These are phyloP conservation scores for Bufo gargarizans DNA, from an alignment of 2,113 vertebrate genomes.

Conservation along the genomic window DNA sequence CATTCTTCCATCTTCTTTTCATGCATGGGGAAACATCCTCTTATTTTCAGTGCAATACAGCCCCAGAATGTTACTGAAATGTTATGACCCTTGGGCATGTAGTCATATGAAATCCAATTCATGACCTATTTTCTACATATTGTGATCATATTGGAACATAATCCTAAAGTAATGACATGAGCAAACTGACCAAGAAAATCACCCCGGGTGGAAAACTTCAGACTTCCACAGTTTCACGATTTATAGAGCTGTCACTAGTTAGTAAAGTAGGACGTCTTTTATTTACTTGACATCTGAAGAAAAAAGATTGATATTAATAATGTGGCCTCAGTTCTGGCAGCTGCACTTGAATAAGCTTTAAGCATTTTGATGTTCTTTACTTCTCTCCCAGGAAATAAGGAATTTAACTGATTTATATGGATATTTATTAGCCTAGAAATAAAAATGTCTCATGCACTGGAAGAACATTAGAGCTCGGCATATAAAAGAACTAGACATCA, in stretches of 20 bases:
- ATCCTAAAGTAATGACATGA: not conserved
- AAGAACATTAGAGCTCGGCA: not conserved
- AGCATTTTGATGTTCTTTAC: not conserved
- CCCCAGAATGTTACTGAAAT: not conserved
- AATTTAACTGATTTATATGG: not conserved
- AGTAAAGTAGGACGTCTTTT: slow-evolving; percentile 20
- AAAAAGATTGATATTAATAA: slow-evolving; percentile 21
- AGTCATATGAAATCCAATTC: not conserved
- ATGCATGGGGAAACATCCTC: not conserved
- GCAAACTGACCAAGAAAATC: slow-evolving; percentile 1
- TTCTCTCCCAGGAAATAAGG: not conserved
- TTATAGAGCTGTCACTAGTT: not conserved
- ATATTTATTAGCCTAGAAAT: not conserved
- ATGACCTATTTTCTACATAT: not conserved
- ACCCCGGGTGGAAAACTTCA: slow-evolving; percentile 6
- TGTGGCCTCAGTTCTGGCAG: not conserved
- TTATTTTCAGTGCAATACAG: not conserved
- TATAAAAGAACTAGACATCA: not conserved
- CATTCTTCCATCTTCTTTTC: not conserved
- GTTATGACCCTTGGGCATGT: not conserved
- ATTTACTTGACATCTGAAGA: slow-evolving; percentile 21
- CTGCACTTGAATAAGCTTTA: not conserved
- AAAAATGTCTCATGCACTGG: not conserved
- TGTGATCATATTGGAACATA: not conserved
- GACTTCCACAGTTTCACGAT: not conserved